Percentiles rank a stretch among this genome's conserved stretches.
phyloP scores from a whole-genome alignment of 2,797 vertebrate genomes.

The Rhynchonycteris naso region DNA sequence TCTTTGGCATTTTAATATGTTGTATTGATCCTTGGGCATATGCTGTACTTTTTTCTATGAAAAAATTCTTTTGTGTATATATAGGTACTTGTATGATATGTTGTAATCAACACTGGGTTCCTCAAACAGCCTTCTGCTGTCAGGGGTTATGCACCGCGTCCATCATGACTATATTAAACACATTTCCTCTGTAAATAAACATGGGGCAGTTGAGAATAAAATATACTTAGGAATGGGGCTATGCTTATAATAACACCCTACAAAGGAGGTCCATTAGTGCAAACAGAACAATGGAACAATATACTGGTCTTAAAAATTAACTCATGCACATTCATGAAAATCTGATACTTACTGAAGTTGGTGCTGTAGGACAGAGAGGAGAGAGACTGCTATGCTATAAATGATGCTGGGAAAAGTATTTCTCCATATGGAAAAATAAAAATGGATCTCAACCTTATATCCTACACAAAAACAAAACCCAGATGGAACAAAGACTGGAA shows the following conservation, averaged over 20 bases:
- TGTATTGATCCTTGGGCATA: constrained; percentile 79
- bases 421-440: not conserved
- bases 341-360: not conserved
- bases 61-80: constrained; percentile 82
- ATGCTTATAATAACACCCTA: not conserved
- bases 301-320: not conserved
- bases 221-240: not conserved
- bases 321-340: not conserved
- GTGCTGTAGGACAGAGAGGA: not conserved
- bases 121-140: constrained; percentile 90
- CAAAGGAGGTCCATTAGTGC: not conserved
- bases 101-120: constrained; percentile 85
- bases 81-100: constrained; percentile 88
- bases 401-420: not conserved
- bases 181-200: constrained; percentile 87
- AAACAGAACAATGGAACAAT: not conserved
- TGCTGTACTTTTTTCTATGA: constrained; percentile 80
- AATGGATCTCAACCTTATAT: not conserved
- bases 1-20: constrained; percentile 82
- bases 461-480: not conserved
- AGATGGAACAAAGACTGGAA: not conserved
- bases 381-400: not conserved
- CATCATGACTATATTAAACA: constrained; percentile 81
- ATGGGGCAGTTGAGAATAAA: constrained; percentile 77
- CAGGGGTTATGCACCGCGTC: constrained; percentile 79